These are phyloP conservation scores for Cynopterus sphinx DNA, from an alignment of 2,797 vertebrate genomes.

Conservation along the genomic window DNA sequence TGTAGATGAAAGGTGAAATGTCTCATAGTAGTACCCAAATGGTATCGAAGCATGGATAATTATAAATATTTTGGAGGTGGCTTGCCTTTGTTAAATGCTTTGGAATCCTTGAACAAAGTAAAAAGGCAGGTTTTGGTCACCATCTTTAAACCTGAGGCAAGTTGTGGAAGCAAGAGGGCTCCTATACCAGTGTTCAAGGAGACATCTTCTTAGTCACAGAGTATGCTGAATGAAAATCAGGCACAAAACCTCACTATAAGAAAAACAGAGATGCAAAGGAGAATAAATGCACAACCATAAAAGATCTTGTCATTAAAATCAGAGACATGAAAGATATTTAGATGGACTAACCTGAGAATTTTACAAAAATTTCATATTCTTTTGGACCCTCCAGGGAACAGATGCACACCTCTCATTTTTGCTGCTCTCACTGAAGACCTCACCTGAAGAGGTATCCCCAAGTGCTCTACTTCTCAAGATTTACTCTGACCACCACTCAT, in stretches of 20 bases:
- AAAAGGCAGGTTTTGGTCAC: not conserved
- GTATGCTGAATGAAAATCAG: not conserved
- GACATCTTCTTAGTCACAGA: not conserved
- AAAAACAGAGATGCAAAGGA: not conserved
- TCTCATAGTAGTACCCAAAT: not conserved
- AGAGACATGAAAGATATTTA: not conserved
- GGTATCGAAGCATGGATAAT: not conserved
- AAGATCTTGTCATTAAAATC: not conserved
- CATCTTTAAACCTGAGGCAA: not conserved
- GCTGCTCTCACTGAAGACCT: not conserved
- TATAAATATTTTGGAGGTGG: not conserved
- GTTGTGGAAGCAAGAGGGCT: not conserved
- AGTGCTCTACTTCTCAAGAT: not conserved
- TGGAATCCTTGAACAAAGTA: not conserved
- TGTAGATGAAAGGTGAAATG: not conserved
- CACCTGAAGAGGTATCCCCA: not conserved
- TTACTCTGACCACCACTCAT: not conserved
- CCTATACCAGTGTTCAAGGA: not conserved
- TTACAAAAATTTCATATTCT: not conserved
- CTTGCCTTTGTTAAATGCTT: not conserved
- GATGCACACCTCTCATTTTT: not conserved
- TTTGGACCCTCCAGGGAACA: not conserved
- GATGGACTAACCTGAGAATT: not conserved
- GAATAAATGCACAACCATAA: not conserved
- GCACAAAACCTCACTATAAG: not conserved